These are phyloP conservation scores for Rhodeus uyekii DNA, from an alignment of 2,797 vertebrate genomes.

Conservation along the genomic window DNA sequence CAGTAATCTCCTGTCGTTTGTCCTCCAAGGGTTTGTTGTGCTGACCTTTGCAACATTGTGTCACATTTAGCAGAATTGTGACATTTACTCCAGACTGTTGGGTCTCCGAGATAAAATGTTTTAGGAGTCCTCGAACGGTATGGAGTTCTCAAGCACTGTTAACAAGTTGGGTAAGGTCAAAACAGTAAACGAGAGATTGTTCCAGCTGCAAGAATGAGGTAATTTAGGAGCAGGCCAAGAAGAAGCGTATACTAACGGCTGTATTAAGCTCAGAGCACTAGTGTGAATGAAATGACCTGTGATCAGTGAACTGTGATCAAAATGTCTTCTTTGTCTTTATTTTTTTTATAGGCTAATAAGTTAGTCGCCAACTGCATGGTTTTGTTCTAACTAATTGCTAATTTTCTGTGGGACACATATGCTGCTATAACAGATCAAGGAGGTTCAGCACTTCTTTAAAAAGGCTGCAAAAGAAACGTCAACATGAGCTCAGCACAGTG, in stretches of 20 bases:
- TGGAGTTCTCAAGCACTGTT: background rate
- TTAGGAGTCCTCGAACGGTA: background rate
- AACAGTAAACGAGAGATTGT: conserved; percentile 25
- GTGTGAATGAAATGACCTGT: background rate
- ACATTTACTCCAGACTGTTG: background rate
- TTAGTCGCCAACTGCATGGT: background rate
- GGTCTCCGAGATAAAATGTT: conserved; percentile 1
- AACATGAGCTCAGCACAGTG: background rate
- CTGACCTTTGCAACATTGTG: background rate
- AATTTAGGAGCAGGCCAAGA: conserved; percentile 19
- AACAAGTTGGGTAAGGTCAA: conserved; percentile 4
- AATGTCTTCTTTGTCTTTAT: background rate
- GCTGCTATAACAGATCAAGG: background rate
- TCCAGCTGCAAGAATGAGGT: background rate
- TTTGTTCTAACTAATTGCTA: background rate
- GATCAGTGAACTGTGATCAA: too few relatives aligned
- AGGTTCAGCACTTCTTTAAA: conserved; percentile 11
- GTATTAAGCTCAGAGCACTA: background rate
- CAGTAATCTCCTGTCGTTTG: background rate
- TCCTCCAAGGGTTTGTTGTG: conserved; percentile 10
- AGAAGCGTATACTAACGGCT: background rate
- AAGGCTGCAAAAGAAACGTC: conserved; percentile 16
- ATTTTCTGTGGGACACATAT: background rate
- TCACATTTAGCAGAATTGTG: conserved; percentile 10
- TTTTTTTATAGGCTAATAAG: background rate